Base-by-base conservation (phyloP, 2,888 invertebrate species). In the Blastobasis lacticolella region DNA sequence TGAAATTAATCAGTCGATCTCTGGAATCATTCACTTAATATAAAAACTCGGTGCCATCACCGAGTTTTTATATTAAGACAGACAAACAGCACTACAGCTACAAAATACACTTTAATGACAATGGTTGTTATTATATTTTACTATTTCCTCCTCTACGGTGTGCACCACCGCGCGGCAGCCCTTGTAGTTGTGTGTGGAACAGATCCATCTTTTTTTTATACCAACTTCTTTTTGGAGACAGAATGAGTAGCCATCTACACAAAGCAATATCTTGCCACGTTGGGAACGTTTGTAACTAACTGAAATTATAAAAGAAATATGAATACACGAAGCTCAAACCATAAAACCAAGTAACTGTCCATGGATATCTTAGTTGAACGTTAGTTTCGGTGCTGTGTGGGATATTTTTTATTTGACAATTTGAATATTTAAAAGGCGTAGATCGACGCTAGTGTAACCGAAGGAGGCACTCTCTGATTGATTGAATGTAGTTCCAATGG, bases 101-200 rank as follows among this genome's bases (percentile, higher is more conserved):
- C 23, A 23, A 23, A 23, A 23, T 23, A 23, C 23, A 23, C 23
- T 23, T 23, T 23, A 23, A 23, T 23, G 23, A 23, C 23, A 23
- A 23, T 62, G 61, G 10, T 57, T 60, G 9, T 63, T 60, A 6
- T 45, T 44, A 37, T 55, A 48, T 2, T 57, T 57, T 0, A 54
- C 36, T 44, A 61, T 49, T 38, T 48, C 37, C 45, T 63, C 49
- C 0, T 58, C 50, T 1, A 58, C 9, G 0, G 67, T 69, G 46
- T 58, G 54, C 1, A 61, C 38, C 0, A 41, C 37, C 0, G 59
- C 57, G 8, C 5, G 23, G 43, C 63, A 63, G 5, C 53, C 54
- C 5, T 47, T 52, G 6, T 36, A 10, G 5, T 43, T 38, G 43
- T 60, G 52, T 1, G 57, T 56, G n/a, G 57, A 55, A 46, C 62